Conservation (phyloP, 2,113 vertebrate genomes). For the Parotia lawesii region DNA sequence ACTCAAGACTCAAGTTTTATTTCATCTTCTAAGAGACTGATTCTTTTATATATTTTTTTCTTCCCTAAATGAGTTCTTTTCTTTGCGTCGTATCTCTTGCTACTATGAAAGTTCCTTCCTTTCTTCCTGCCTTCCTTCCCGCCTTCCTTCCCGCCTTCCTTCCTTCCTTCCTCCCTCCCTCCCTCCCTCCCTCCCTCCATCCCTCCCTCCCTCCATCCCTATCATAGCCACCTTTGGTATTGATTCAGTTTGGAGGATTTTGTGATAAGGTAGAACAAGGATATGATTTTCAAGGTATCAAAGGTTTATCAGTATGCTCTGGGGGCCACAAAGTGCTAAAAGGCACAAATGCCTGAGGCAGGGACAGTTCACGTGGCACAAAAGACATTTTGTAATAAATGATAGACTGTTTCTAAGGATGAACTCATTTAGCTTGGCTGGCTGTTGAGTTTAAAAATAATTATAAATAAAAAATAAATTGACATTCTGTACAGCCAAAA, state of each 20-base stretch:
- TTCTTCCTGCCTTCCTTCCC: not conserved
- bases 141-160: no score
- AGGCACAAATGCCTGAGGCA: not conserved
- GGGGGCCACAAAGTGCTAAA: not conserved
- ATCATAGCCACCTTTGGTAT: not conserved
- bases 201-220: not conserved
- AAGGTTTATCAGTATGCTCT: not conserved
- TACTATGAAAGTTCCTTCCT: not conserved
- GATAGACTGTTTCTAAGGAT: not conserved
- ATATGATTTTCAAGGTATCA: not conserved
- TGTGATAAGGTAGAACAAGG: not conserved
- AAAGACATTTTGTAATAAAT: not conserved
- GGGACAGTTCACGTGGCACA: not conserved
- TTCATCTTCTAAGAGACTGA: not conserved
- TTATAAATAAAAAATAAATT: slow-evolving; percentile 16
- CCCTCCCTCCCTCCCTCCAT: not conserved
- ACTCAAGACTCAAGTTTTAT: not conserved
- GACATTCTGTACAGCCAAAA: not conserved
- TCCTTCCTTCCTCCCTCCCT: not conserved
- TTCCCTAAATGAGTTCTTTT: not conserved
- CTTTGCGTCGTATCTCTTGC: not conserved
- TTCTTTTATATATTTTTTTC: not conserved
- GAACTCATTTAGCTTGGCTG: not conserved
- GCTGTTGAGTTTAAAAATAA: not conserved
- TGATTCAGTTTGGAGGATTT: not conserved